Percentiles rank a stretch among this genome's conserved stretches.
Conservation (phyloP, 1,140 invertebrate genomes). For the Archegozetes longisetosus region DNA sequence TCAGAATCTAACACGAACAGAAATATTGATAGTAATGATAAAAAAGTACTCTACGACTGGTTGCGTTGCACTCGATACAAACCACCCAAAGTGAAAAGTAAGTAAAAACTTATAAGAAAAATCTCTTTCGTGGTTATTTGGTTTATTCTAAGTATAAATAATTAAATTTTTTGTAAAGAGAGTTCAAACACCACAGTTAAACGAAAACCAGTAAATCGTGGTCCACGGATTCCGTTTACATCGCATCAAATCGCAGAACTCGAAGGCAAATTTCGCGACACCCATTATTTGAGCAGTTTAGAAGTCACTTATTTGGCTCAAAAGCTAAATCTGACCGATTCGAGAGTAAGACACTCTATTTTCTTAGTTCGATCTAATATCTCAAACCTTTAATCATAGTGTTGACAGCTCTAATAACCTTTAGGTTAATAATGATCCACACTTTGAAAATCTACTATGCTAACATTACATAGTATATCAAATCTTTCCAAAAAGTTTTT, state of each 20-base stretch:
- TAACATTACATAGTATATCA: too few relatives aligned
- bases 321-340: slow-evolving; percentile 40
- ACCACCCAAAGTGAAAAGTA: neutral
- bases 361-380: slow-evolving; percentile 1
- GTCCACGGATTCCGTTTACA: slow-evolving; percentile 46
- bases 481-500: too few relatives aligned
- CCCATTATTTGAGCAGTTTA: slow-evolving; percentile 41
- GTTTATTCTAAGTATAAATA: neutral
- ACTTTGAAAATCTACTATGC: too few relatives aligned
- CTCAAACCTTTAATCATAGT: too few relatives aligned
- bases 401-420: too few relatives aligned
- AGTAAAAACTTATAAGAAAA: neutral
- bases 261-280: slow-evolving; percentile 40
- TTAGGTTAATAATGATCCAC: too few relatives aligned
- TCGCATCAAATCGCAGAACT: slow-evolving; percentile 38
- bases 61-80: neutral
- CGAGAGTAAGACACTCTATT: slow-evolving; percentile 34
- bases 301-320: slow-evolving; percentile 40
- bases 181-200: slow-evolving; percentile 8
- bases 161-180: neutral
- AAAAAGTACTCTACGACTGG: neutral
- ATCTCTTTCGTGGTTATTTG: neutral
- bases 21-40: too few relatives aligned
- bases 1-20: too few relatives aligned
- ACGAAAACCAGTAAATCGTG: slow-evolving; percentile 36